Conservation (phyloP, 2,113 vertebrate species). For the Epinephelus cyanopodus region DNA sequence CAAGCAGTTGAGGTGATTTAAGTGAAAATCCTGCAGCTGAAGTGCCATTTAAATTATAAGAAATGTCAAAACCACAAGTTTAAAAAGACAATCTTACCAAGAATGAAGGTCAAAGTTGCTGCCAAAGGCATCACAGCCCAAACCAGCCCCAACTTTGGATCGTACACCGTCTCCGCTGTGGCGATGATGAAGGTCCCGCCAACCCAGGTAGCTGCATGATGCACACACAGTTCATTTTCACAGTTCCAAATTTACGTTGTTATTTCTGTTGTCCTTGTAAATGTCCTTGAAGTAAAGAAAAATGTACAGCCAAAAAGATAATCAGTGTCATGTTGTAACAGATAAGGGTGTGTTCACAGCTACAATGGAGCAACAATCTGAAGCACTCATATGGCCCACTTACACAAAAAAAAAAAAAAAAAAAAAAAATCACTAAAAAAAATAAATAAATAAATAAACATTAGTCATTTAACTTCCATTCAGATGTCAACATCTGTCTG, state of each 20-base stretch:
- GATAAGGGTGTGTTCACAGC: background rate
- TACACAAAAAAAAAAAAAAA: no score
- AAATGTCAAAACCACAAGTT: background rate
- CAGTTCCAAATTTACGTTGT: background rate
- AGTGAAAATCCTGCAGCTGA: background rate
- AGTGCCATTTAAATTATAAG: background rate
- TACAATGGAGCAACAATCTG: background rate
- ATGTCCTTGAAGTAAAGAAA: background rate
- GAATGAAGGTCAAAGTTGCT: conserved; percentile 20
- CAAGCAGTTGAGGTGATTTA: background rate
- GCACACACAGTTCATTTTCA: background rate
- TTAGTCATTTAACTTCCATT: no score
- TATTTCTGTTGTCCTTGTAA: background rate
- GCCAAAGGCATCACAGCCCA: conserved; percentile 47
- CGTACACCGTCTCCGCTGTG: conserved; percentile 48
- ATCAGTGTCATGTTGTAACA: background rate
- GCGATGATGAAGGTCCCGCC: conserved; percentile 60
- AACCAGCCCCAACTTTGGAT: conserved; percentile 29
- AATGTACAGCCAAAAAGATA: background rate
- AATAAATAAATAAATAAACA: no score
- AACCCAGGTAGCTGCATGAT: conserved; percentile 49
- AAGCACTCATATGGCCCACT: background rate
- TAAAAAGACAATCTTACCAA: conserved; percentile 15
- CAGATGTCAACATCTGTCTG: no score
- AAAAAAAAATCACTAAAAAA: no score